Evolutionary conservation across 2,113 vertebrate genomes (phyloP), one percentile per base, ranked within the genome.

Genomic region (Trichechus manatus): DNA sequence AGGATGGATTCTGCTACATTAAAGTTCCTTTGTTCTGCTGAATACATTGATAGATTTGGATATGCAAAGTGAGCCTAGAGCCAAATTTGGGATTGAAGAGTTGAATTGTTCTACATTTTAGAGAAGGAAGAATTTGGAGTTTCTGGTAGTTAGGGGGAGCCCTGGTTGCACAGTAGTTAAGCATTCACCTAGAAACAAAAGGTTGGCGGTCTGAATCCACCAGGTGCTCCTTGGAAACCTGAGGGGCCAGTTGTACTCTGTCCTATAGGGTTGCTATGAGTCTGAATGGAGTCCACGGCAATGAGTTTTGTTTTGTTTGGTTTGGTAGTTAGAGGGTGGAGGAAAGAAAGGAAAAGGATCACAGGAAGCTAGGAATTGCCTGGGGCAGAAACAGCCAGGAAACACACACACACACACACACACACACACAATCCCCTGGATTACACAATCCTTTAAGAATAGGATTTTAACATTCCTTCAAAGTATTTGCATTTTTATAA

Each of bases 81-180:
- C 56, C 74, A 92, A 82, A 75, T 82, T 80, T 66, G 44, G 64
- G 66, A 19, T 87, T 92, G n/a, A 92, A 87, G 77, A 92, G 19
- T 50, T 95, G 33, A 70, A 72, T 63, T 95, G 33, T 59, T 92
- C 77, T 66, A 22, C 29, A 66, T 29, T 63, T 86, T 66, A 75
- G 56, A 92, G 33, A 33, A 68, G 72, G 56, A 64, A 74, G 47
- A 91, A 44, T 64, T 23, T 44, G 23, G 44, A 44, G 78, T 82
- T 87, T 29, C 29, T 42, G 4, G 11, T 44, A 9, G 31, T 7
- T 53, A 27, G 56, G 10, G 47, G 47, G 47, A 47, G 47, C 47
- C 47, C 47, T 47, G 47, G 47, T 47, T 1, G 47, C 47, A 47
- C 47, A 47, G 47, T 47, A 10, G 47, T 10, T 47, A 47, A 47